Evolutionary conservation across 1,140 invertebrate species (phyloP), one percentile per base, ranked within the genome.

Genomic region (Amyelois transitella): DNA sequence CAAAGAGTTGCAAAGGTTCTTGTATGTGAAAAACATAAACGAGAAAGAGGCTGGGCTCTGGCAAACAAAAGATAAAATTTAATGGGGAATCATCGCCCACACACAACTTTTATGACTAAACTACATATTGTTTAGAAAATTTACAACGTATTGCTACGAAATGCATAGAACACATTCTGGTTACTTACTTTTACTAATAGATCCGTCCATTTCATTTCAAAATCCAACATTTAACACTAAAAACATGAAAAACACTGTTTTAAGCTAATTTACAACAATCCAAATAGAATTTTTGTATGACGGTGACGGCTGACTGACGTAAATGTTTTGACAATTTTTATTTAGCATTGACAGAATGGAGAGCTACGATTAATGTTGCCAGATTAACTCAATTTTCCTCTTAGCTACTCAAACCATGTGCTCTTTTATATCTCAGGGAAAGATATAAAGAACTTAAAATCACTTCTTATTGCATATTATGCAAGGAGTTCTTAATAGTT

Each of bases 191-290:
- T 79, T 80, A 56, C 44, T 38, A 62, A 72, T 75, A 60, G 64
- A 60, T 73, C 62, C 72, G 60, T 81, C 78, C 82, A 86, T 86
- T 75, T 80, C 78, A 75, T 81, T 70, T 62, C 75, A 78, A 72
- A 69, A 66, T 24, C 44, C 8, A 55, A 62, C 53, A 60, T 66
- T 61, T 62, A 63, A 60, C 64, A 60, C 60, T 45, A 48, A 48
- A 48, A 48, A 20, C 18, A 12, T 20, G 2, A 19, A 45, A 19
- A 45, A 45, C 43, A 28, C 5, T 28, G 25, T 28, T 10, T n/a
- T n/a, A n/a, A n/a, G 1, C 32, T 14, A 38, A 14, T 14, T 32
- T 38, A 38, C 12, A 14, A 38, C n/a, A 38, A 38, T 14, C 7
- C 4, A 6, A 32, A 6, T 10, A 6, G 12, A 32, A 4, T 12